phyloP scores from a whole-genome alignment of 1,140 invertebrate genomes.

The Ruditapes philippinarum region DNA sequence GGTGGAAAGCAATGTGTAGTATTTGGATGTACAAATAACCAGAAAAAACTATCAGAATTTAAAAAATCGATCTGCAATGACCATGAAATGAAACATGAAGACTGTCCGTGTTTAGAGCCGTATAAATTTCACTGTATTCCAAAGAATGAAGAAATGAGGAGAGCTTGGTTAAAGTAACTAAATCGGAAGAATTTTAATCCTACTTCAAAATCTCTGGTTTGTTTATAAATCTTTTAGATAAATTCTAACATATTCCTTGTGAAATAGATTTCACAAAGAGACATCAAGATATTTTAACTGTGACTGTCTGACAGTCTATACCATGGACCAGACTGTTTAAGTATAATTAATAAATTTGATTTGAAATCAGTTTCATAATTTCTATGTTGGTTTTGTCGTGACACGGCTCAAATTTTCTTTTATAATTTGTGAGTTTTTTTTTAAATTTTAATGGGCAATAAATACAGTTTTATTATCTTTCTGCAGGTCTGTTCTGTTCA shows the following conservation, averaged over 20 bases:
- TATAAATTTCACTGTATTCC: slow-evolving; percentile 37
- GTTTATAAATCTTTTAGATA: neutral
- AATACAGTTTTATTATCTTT: neutral
- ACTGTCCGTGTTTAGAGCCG: slow-evolving; percentile 5
- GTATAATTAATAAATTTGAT: too few species aligned
- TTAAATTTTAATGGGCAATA: neutral
- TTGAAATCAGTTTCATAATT: neutral
- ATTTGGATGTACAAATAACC: slow-evolving; percentile 21
- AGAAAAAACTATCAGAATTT: slow-evolving; percentile 41
- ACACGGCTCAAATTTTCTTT: too few species aligned
- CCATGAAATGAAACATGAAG: slow-evolving; percentile 7
- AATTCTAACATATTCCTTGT: neutral
- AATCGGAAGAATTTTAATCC: slow-evolving; percentile 14
- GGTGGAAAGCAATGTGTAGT: slow-evolving; percentile 55
- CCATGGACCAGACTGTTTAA: neutral
- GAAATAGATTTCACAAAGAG: neutral
- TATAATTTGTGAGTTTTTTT: too few species aligned
- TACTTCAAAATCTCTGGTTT: neutral
- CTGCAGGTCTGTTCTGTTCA: slow-evolving; percentile 29
- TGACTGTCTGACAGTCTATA: neutral
- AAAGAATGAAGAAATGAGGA: neutral
- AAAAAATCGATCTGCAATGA: neutral
- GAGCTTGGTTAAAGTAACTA: neutral
- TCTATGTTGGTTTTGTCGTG: too few species aligned
- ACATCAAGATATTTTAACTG: neutral